phyloP scores from a whole-genome alignment of 2,113 vertebrate species.

The Festucalex cinctus region DNA sequence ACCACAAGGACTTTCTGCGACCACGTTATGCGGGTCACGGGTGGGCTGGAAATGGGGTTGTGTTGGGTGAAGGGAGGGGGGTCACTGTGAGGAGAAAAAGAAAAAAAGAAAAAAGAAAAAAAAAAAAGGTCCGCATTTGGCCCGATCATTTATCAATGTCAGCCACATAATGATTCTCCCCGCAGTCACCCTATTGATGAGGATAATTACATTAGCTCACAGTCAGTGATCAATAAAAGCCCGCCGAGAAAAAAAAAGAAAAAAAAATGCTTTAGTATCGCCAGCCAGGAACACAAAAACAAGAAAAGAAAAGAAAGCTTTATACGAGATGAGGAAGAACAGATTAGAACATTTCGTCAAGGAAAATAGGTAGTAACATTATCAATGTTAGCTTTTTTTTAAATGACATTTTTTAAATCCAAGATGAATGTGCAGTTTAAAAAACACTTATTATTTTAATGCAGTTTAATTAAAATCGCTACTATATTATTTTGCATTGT shows the following conservation, averaged over 20 bases:
- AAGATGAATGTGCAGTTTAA: no score
- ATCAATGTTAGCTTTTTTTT: no score
- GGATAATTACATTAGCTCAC: slow-evolving; percentile 99
- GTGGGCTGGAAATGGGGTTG: slow-evolving; percentile 74
- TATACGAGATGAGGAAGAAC: background rate
- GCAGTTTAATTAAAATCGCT: no score
- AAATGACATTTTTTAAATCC: no score
- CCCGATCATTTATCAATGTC: slow-evolving; percentile 99
- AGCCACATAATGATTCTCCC: slow-evolving; percentile 99
- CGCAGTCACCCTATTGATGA: slow-evolving; percentile 99
- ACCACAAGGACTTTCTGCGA: slow-evolving; percentile 92
- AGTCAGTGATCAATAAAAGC: slow-evolving; percentile 99
- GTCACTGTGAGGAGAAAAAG: slow-evolving; percentile 76
- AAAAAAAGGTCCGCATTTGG: slow-evolving; percentile 86
- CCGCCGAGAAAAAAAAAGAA: slow-evolving; percentile 75
- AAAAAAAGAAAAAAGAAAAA: slow-evolving; percentile 80
- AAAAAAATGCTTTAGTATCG: slow-evolving; percentile 85
- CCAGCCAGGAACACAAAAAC: slow-evolving; percentile 28
- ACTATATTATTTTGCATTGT: no score
- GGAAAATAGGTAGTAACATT: background rate
- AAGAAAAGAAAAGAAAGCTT: slow-evolving; percentile 11
- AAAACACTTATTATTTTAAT: no score
- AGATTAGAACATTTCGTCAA: background rate
- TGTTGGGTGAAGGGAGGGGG: slow-evolving; percentile 72
- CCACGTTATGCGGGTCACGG: slow-evolving; percentile 79